These are phyloP conservation scores for Ictalurus furcatus DNA, from an alignment of 2,113 vertebrate species.

Conservation along the genomic window DNA sequence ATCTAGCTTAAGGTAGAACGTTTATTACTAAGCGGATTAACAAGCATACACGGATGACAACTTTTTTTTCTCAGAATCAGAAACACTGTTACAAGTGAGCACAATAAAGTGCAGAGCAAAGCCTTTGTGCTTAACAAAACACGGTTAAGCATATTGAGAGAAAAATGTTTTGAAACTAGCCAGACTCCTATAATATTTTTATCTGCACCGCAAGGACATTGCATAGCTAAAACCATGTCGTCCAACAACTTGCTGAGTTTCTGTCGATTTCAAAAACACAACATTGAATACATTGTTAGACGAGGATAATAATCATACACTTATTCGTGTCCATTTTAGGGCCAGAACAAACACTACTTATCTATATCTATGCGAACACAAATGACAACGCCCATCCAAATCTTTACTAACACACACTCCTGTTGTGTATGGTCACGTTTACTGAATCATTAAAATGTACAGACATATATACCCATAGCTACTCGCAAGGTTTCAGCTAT, in stretches of 20 bases:
- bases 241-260: neutral
- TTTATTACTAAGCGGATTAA: neutral
- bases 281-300: neutral
- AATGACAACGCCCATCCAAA: neutral
- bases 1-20: neutral
- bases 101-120: neutral
- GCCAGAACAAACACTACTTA: neutral
- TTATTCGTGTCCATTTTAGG: neutral
- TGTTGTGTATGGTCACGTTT: neutral
- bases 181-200: neutral
- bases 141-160: too few relatives aligned
- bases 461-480: neutral
- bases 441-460: neutral
- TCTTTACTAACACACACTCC: neutral
- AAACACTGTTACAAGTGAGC: neutral
- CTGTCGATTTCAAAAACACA: neutral
- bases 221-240: neutral
- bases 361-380: too few relatives aligned
- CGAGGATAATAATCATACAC: neutral
- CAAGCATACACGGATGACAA: too few relatives aligned
- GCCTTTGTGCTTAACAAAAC: neutral
- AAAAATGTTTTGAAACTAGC: neutral
- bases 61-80: too few relatives aligned
- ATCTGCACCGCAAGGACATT: neutral
- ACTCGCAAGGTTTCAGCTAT: neutral